These are phyloP conservation scores for Theonella swinhoei DNA, from an alignment of 37 sponge, comb jelly and placozoan species.

Conservation along the genomic window DNA sequence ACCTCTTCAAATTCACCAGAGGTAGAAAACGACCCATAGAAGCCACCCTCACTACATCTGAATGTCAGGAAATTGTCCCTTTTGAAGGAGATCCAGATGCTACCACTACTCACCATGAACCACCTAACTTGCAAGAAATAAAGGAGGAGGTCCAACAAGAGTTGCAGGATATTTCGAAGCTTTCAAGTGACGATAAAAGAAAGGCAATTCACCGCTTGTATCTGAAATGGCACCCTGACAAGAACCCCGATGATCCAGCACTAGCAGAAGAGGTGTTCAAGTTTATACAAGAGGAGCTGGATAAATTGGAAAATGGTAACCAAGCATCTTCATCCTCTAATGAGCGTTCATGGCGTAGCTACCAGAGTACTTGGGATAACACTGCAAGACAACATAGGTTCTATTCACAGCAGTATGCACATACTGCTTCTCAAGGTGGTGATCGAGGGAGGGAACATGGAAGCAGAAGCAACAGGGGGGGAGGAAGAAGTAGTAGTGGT, in stretches of 20 bases:
- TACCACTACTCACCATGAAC: not conserved
- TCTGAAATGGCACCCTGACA: conserved; percentile 63
- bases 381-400: not conserved
- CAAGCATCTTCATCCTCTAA: not conserved
- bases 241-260: conserved; percentile 10
- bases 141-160: conserved; percentile 10
- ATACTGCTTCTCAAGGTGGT: not conserved
- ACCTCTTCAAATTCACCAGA: conserved; percentile 40
- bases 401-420: not conserved
- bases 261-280: conserved; percentile 50
- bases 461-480: no score
- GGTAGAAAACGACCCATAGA: not conserved
- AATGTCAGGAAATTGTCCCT: not conserved
- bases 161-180: conserved; percentile 31
- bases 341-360: not conserved
- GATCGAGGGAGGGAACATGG: not conserved
- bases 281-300: conserved; percentile 17
- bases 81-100: not conserved
- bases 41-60: not conserved
- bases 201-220: conserved; percentile 46
- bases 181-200: conserved; percentile 21
- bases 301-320: conserved; percentile 23
- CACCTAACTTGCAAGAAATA: not conserved
- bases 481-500: no score
- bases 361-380: not conserved